These are phyloP conservation scores for Cairina moschata DNA, from an alignment of 2,113 vertebrate genomes.

Conservation along the genomic window DNA sequence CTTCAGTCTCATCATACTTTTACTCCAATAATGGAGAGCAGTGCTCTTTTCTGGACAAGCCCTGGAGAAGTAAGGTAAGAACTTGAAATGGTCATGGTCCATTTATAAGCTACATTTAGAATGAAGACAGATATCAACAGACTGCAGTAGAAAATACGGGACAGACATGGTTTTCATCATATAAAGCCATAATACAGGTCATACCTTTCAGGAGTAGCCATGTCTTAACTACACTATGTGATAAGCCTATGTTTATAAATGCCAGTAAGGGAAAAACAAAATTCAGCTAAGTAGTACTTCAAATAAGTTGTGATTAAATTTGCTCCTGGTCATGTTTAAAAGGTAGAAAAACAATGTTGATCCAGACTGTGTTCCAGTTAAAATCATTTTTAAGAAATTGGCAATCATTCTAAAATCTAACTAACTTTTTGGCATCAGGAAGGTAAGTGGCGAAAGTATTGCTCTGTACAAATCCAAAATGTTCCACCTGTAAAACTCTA, in stretches of 20 bases:
- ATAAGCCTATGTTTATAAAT: neutral
- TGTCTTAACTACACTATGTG: neutral
- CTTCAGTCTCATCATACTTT: neutral
- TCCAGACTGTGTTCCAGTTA: neutral
- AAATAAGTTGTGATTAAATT: neutral
- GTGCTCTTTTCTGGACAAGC: neutral
- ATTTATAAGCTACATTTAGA: neutral
- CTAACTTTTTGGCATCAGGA: neutral
- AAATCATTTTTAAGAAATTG: neutral
- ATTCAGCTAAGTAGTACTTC: neutral
- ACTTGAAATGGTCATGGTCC: neutral
- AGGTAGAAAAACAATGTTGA: neutral
- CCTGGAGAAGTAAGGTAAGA: neutral
- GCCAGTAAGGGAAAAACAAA: neutral
- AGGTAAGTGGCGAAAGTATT: neutral
- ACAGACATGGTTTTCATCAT: neutral
- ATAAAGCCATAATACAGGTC: neutral
- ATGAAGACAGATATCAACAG: neutral
- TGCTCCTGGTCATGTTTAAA: neutral
- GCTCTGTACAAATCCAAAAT: neutral
- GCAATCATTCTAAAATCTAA: neutral
- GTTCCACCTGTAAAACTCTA: neutral
- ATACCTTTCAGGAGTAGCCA: neutral
- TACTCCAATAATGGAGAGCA: neutral
- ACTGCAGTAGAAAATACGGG: neutral